Base-by-base conservation (phyloP, 2,888 invertebrate genomes). In the Tachina grossa region DNA sequence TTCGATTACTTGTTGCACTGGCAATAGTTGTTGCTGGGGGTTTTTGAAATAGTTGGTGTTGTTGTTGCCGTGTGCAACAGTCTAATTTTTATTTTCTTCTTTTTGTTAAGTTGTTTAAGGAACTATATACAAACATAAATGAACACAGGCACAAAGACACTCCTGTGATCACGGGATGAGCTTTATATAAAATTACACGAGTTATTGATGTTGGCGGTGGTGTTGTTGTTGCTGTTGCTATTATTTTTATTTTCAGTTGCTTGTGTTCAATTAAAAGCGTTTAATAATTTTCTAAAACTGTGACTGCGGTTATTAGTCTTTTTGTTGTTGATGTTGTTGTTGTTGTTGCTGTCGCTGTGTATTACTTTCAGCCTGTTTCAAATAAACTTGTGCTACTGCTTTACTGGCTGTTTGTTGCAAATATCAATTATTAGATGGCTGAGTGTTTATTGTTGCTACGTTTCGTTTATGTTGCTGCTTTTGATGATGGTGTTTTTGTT, bases 301-400 rank as follows among this genome's bases (percentile, higher is more conserved):
- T 45, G 75, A 74, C 72, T 77, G 89, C 89, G 91, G 90, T 90
- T 91, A 89, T 91, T 90, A 89, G 90, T 89, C 90, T 89, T 88
- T 89, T 85, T 80, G 57, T 65, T 49, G 39, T 87, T 87, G 87
- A 72, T 82, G 66, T 66, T 77, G 43, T 78, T 82, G 63, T 68
- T 69, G 31, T 79, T 82, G 83, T 71, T 75, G 47, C n/a, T 77
- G n/a, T n/a, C n/a, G n/a, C n/a, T 22, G 66, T 74, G 22, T 45
- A 19, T 72, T 55, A 61, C 19, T 66, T 72, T 71, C 87, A 83
- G 78, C 53, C 16, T 57, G 31, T 74, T 69, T 31, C 53, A 45
- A 69, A 72, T 51, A 81, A 79, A 79, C 75, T 79, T 78, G 83
- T 69, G 81, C 76, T 69, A 78, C 84, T 81, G 81, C 84, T 85